phyloP scores from a whole-genome alignment of 2,888 invertebrate genomes.

The Pollenia amentaria region DNA sequence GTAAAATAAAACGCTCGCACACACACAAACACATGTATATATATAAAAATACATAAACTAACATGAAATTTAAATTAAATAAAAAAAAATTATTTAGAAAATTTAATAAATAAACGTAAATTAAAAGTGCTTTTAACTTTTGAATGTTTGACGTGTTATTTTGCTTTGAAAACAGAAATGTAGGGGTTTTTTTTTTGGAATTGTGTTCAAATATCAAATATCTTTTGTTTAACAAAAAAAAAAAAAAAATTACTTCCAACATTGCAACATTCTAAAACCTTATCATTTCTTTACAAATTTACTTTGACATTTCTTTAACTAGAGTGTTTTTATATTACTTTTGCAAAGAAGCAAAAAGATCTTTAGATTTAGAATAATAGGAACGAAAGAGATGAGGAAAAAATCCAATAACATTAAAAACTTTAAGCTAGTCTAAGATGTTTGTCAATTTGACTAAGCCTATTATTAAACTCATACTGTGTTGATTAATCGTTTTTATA shows the following conservation, averaged over 20 bases:
- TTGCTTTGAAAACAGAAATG: background rate
- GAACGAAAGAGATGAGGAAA: constrained; percentile 8
- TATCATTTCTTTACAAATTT: constrained; percentile 42
- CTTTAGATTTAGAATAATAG: background rate
- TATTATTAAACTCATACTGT: constrained; percentile 70
- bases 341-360: background rate
- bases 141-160: background rate
- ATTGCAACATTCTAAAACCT: constrained; percentile 3
- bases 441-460: constrained; percentile 69
- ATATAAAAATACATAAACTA: background rate
- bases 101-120: background rate
- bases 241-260: background rate
- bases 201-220: background rate
- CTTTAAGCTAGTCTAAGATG: constrained; percentile 65
- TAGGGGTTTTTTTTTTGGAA: background rate
- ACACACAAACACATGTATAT: too few species aligned
- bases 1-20: background rate
- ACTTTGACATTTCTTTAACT: constrained; percentile 25
- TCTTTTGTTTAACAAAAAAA: constrained; percentile 7
- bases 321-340: constrained; percentile 16
- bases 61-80: constrained; percentile 16
- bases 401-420: constrained; percentile 66
- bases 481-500: constrained; percentile 66
- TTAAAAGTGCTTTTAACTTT: background rate
- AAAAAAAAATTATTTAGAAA: constrained; percentile 9